Evolutionary conservation across 2,888 invertebrate genomes (phyloP).

Genomic region (Tachina lurida): DNA sequence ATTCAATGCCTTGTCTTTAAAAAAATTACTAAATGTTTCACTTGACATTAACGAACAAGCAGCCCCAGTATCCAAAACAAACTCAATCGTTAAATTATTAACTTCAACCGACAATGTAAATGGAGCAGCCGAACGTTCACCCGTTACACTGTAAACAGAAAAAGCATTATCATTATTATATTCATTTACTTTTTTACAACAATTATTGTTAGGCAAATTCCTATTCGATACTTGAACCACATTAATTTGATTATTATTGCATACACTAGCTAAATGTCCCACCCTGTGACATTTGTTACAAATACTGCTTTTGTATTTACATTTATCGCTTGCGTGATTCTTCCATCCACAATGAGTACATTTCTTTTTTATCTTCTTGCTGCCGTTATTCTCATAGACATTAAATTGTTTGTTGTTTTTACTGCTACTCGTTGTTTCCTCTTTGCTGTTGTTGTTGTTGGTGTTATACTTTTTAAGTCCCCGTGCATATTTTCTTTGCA

Average conservation of each 20-base stretch:
- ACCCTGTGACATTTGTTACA: too few relatives aligned
- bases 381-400: too few relatives aligned
- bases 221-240: too few relatives aligned
- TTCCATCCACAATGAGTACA: too few relatives aligned
- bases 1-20: neutral
- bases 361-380: too few relatives aligned
- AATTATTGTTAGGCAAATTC: constrained; percentile 2
- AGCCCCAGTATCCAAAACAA: constrained; percentile 25
- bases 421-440: too few relatives aligned
- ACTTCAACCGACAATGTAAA: constrained; percentile 29
- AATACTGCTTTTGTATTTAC: too few relatives aligned
- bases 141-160: constrained; percentile 31
- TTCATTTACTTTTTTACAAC: constrained; percentile 6
- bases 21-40: constrained; percentile 31
- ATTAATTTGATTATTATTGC: too few relatives aligned
- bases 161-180: constrained; percentile 27
- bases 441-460: too few relatives aligned
- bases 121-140: constrained; percentile 49
- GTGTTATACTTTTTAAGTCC: neutral
- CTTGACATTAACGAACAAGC: constrained; percentile 39
- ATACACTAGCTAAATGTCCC: too few relatives aligned
- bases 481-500: constrained; percentile 23
- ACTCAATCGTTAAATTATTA: neutral
- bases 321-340: too few relatives aligned
- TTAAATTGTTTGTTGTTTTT: too few relatives aligned